Base-by-base conservation (phyloP, 1,140 invertebrate species). In the Pogonomyrmex californicus region DNA sequence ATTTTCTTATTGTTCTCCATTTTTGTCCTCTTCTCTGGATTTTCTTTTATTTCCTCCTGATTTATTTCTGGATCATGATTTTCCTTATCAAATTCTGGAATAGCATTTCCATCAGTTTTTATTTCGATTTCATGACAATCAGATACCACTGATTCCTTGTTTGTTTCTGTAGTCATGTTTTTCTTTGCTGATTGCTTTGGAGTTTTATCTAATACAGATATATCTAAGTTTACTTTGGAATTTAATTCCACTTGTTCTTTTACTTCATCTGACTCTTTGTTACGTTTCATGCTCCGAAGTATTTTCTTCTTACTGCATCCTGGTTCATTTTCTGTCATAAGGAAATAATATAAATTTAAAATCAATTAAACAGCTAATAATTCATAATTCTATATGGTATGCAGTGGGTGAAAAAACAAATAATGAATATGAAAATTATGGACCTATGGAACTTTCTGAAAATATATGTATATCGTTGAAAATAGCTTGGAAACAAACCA, bases 11-110 rank as follows among this genome's bases (percentile, higher is more conserved):
- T 54, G 12, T 66, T 49, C n/a, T 68, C 51, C 6, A 36, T 7
- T 63, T 87, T 90, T 2, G 49, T 4, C 47, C 23, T 89, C n/a
- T 90, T 90, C 14, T 83, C 78, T 12, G 10, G 3, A 6, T 85
- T 73, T 30, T 85, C 47, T 38, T 85, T 75, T 17, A 4, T 2
- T 14, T 65, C 44, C 17, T 82, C 60, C 10, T 87, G 12, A 23
- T 75, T 75, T 17, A 10, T 4, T 58, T 62, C 49, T 36, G 66
- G 60, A 79, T 68, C 47, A 10, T 78, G 6, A 70, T 87, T 89
- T 76, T 89, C 86, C n/a, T 90, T 89, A 76, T 76, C 10, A 14
- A 44, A 5, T 41, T 76, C 68, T 49, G 2, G 17, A 0, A 30
- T 41, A 49, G 6, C 7, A 49, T n/a, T 41, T 36, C 49, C 17